A percentile compares a stretch with the other conserved stretches of the same genome.
phyloP scores from a whole-genome alignment of 2,113 vertebrate genomes.

The Camelus bactrianus region DNA sequence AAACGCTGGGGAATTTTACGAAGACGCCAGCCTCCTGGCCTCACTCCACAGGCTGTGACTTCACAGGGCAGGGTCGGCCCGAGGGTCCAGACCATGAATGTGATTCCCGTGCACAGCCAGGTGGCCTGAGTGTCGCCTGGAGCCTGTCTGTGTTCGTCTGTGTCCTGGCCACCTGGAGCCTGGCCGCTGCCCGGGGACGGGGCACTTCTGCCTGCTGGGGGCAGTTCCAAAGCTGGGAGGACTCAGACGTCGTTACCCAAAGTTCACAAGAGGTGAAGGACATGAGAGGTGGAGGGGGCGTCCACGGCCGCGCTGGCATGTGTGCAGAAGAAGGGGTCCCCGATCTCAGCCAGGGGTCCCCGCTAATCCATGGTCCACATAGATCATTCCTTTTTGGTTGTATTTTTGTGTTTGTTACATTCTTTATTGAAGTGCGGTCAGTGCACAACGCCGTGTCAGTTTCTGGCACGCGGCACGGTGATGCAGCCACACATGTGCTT shows the following conservation, averaged over 20 bases:
- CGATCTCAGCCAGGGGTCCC: too few relatives aligned
- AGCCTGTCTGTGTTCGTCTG: neutral
- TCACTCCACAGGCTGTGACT: neutral
- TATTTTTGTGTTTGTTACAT: too few relatives aligned
- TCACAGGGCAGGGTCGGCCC: neutral
- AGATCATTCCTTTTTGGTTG: too few relatives aligned
- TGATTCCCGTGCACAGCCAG: neutral
- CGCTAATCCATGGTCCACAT: too few relatives aligned
- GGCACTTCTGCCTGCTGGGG: too few relatives aligned
- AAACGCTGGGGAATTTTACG: neutral
- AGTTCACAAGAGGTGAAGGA: neutral
- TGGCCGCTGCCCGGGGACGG: neutral
- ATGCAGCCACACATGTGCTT: too few relatives aligned
- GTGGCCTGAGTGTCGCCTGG: too few relatives aligned
- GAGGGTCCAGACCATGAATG: too few relatives aligned
- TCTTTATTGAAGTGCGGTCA: too few relatives aligned
- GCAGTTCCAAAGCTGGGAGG: too few relatives aligned
- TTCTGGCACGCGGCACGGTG: too few relatives aligned
- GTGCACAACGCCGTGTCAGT: too few relatives aligned
- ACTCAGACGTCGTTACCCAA: neutral
- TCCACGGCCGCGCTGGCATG: neutral
- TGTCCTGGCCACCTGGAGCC: neutral
- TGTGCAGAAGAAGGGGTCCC: neutral
- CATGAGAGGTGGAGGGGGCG: neutral
- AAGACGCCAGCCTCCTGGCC: neutral